phyloP scores from a whole-genome alignment of 2,113 vertebrate species.

The Entosphenus tridentatus region DNA sequence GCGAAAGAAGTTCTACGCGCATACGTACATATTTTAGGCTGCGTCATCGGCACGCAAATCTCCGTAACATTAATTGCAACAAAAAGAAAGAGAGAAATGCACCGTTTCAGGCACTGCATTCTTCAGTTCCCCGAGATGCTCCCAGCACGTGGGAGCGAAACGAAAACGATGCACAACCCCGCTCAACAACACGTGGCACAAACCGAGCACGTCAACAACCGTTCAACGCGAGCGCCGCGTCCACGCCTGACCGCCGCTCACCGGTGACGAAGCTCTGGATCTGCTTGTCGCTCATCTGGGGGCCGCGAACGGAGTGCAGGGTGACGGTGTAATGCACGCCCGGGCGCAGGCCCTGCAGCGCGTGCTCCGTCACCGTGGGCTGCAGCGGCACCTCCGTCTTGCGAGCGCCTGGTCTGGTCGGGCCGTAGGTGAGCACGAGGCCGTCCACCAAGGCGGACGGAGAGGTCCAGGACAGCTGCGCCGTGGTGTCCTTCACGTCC shows the following conservation, averaged over 20 bases:
- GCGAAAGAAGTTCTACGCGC: no score
- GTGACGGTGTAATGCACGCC: conserved; percentile 66
- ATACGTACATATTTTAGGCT: no score
- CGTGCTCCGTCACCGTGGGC: conserved; percentile 53
- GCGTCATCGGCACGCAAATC: no score
- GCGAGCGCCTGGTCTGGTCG: conserved; percentile 30
- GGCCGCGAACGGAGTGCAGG: conserved; percentile 35
- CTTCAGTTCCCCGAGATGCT: no score
- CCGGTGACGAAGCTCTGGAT: conserved; percentile 61
- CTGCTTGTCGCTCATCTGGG: conserved; percentile 40
- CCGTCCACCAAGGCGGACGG: conserved; percentile 56
- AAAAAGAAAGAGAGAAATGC: no score
- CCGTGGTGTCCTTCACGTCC: conserved; percentile 69
- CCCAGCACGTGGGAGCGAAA: no score
- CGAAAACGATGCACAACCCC: no score
- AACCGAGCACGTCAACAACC: no score
- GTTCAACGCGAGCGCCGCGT: no score
- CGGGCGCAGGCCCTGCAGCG: conserved; percentile 44
- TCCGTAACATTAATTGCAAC: no score
- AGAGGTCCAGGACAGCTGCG: conserved; percentile 67
- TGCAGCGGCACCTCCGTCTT: conserved; percentile 41
- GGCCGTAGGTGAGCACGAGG: conserved; percentile 45
- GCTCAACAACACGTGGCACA: no score
- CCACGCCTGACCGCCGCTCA: conserved; percentile 12
- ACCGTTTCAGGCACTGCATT: no score